Percentiles rank a stretch among this genome's conserved stretches.
Conservation (phyloP, 2,888 invertebrate species). For the Caenorhabditis sulstoni region DNA sequence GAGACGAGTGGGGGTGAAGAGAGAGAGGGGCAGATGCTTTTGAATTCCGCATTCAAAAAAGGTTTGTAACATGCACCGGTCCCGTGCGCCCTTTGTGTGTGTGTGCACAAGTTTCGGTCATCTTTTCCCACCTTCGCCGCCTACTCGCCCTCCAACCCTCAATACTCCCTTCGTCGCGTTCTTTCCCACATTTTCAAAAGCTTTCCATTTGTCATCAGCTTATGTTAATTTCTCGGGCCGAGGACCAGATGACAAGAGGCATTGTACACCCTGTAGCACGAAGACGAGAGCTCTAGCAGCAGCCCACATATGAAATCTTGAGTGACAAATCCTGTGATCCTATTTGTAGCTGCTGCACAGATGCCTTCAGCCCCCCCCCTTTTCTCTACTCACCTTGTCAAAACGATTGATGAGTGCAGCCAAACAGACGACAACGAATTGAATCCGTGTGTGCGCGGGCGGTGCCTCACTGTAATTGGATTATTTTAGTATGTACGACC, state of each 20-base stretch:
- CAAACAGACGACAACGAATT: slow-evolving; percentile 6
- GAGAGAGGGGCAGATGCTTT: slow-evolving; percentile 25
- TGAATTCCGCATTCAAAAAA: slow-evolving; percentile 27
- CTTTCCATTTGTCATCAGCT: slow-evolving; percentile 46
- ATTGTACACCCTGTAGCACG: slow-evolving; percentile 33
- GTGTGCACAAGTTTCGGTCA: slow-evolving; percentile 52
- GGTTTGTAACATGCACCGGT: slow-evolving; percentile 20
- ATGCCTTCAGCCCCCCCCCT: not conserved
- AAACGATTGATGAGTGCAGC: slow-evolving; percentile 31
- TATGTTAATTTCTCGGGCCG: slow-evolving; percentile 46
- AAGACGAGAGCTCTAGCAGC: not conserved
- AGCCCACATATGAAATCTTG: slow-evolving; percentile 25
- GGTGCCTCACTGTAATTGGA: slow-evolving; percentile 38
- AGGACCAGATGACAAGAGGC: slow-evolving; percentile 34
- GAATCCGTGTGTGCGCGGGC: slow-evolving; percentile 9
- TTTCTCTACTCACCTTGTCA: slow-evolving; percentile 45
- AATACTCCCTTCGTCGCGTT: slow-evolving; percentile 6
- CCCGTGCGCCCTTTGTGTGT: slow-evolving; percentile 9
- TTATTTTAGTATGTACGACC: slow-evolving; percentile 34
- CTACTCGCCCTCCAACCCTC: not conserved
- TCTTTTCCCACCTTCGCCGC: slow-evolving; percentile 13
- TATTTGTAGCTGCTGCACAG: slow-evolving; percentile 19
- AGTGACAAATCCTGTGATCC: slow-evolving; percentile 55
- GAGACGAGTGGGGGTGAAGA: not conserved
- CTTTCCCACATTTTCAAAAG: slow-evolving; percentile 11